Evolutionary conservation across 2,113 vertebrate genomes (phyloP), one percentile per base, ranked within the genome.

Genomic region (Garra rufa): DNA sequence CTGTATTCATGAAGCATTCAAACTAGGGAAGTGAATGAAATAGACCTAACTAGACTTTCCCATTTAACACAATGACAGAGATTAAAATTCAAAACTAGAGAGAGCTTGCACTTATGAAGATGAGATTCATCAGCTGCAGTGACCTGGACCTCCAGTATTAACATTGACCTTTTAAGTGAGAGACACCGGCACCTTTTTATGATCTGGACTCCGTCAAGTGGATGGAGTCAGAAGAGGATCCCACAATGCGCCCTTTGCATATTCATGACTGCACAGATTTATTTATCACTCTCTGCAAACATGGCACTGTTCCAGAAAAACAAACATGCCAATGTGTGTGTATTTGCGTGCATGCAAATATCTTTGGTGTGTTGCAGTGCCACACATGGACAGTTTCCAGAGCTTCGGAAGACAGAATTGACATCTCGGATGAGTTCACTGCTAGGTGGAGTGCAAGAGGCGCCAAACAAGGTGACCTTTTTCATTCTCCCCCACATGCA

Each of bases 391-490:
- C 76, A 78, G 55, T n/a, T 85, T 73, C 13, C 9, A 59, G 38
- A 70, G 26, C 30, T 74, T 67, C 55, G 21, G 43, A 85, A 78
- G 80, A 50, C 65, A 81, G 48, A 71, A 76, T 52, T 59, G 55
- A 85, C 50, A 77, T 77, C 82, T 85, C 30, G 14, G 55, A 84
- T 24, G 43, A 2, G 7, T 87, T 90, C 70, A 85, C 76, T 7
- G 55, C 44, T 65, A 50, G 59, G 38, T 59, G 63, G 78, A 80
- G 34, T 75, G 88, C 57, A 88, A 85, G 71, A 88, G 41, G 71
- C 24, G 17, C 34, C 48, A 82, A 81, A 85, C 74, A 91, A 90
- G 90, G 90, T 92, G 90, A 92, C 90, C 90, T 92, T 90, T 89
- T 82, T 80, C 82, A 48, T 55, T 57, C 30, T 9, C 5, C 11